phyloP scores from a whole-genome alignment of 1,140 invertebrate species.

The Odontomachus brunneus region DNA sequence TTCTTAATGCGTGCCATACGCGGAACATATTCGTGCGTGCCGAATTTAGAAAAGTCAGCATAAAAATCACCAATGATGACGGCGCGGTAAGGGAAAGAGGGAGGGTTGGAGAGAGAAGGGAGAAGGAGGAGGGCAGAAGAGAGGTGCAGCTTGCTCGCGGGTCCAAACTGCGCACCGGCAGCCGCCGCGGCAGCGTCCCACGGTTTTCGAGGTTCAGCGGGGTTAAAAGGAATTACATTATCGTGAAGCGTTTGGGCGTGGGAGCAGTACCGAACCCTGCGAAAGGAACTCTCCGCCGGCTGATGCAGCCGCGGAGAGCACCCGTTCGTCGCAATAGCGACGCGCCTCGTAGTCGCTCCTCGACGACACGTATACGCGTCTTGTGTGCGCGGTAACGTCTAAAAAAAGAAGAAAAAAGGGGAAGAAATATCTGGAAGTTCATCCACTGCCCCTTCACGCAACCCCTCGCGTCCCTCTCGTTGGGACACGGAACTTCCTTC shows the following conservation, averaged over 20 bases:
- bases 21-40: background rate
- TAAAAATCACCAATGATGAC: background rate
- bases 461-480: too few species aligned
- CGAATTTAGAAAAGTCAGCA: background rate
- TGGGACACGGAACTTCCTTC: too few species aligned
- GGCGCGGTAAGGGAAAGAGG: too few species aligned
- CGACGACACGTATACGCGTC: background rate
- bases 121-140: background rate
- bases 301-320: constrained; percentile 70
- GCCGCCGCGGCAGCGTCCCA: constrained; percentile 67
- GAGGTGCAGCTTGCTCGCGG: constrained; percentile 45
- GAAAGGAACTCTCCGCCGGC: constrained; percentile 67
- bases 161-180: constrained; percentile 44
- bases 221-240: constrained; percentile 80
- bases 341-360: constrained; percentile 56
- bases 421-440: too few species aligned
- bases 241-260: constrained; percentile 80
- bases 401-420: too few species aligned
- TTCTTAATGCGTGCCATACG: background rate
- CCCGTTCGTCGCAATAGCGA: constrained; percentile 68
- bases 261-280: constrained; percentile 68
- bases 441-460: too few species aligned
- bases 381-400: too few species aligned
- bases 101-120: too few species aligned
- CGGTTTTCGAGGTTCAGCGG: constrained; percentile 75